Base-by-base conservation (phyloP, 2,888 invertebrate species). In the Pollenia griseotomentosa region DNA sequence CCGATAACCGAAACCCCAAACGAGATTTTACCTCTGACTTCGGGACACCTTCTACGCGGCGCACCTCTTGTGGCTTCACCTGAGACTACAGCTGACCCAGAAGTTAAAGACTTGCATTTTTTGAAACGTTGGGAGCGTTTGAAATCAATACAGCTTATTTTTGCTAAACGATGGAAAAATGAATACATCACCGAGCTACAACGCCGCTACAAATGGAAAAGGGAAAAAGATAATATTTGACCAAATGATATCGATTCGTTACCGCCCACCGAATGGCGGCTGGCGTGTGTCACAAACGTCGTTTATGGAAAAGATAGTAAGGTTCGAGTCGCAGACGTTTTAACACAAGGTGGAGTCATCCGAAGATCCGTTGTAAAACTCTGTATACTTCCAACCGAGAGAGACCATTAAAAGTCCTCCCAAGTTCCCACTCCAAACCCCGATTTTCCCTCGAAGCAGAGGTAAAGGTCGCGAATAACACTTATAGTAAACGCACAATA, bases 101-200 rank as follows among this genome's bases (percentile, higher is more conserved):
- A 12, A 7, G 14, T n/a, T 6, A 51, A 51, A 0, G 19, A 75
- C 14, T 19, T 55, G 19, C 19, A 42, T 5, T 19, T 63, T 9
- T 46, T 42, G n/a, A 77, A 75, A 44, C 61, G 77, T 0, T 85
- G 77, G 81, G 57, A 81, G 11, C 63, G 77, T 14, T 4, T 81
- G 2, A 85, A 85, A 40, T 46, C 42, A 11, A 44, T 85, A 11
- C 80, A 75, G n/a, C 46, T 81, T n/a, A 16, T 70, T 10, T 80
- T 80, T 14, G 70, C 71, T 7, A 14, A 19, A 11, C 65, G 73
- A 0, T 82, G 78, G 59, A 75, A 81, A 73, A 48, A 57, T 33
- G 66, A 78, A 42, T 82, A 85, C 46, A 9, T 71, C 4, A 53
- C 42, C 2, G 66, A 78, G 40, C n/a, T 77, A 11, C 66, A 68